Conservation (phyloP, 2,113 vertebrate genomes). For the Apodemus speciosus region DNA sequence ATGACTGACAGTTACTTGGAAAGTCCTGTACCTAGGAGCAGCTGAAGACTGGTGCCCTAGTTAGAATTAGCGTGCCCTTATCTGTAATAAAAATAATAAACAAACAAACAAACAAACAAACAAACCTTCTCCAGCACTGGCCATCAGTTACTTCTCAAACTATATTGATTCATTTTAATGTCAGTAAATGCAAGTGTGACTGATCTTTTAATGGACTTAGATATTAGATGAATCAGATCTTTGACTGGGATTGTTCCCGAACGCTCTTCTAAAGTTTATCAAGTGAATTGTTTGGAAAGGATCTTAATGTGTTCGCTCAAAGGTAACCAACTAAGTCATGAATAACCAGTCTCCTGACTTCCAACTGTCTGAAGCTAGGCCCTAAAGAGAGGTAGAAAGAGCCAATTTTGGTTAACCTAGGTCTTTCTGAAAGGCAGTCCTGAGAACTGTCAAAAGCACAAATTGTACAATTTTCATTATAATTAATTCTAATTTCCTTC, state of each 20-base stretch:
- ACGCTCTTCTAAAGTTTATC: background rate
- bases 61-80: slow-evolving; percentile 12
- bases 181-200: background rate
- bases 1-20: background rate
- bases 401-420: background rate
- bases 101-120: no score
- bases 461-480: background rate
- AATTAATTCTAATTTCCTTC: background rate
- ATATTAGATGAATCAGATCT: background rate
- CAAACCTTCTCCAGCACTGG: background rate
- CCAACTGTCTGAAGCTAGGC: background rate
- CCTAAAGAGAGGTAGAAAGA: background rate
- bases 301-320: background rate
- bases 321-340: background rate
- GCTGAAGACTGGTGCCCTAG: background rate
- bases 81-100: background rate
- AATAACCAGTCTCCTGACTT: background rate
- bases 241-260: background rate
- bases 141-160: background rate
- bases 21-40: background rate
- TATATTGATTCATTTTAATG: background rate
- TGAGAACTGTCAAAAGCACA: background rate
- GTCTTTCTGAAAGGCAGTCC: background rate
- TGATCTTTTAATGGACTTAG: background rate
- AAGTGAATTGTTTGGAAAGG: background rate